Percentiles rank a stretch among this genome's conserved stretches.
Evolutionary conservation across 2,797 vertebrate genomes (phyloP).

Genomic region (Thaleichthys pacificus): DNA sequence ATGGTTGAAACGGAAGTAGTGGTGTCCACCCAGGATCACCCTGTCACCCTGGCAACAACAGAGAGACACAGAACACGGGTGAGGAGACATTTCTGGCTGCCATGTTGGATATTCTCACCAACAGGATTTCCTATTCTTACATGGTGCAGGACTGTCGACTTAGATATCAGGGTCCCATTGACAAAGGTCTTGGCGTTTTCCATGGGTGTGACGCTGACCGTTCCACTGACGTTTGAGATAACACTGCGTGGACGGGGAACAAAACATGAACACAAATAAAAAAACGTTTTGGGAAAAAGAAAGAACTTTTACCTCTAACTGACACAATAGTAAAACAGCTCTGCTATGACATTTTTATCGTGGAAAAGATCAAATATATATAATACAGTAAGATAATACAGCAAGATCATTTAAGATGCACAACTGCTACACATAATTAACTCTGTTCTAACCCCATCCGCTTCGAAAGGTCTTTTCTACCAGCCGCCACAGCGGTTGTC

Average conservation of each 20-base stretch:
- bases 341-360: too few relatives aligned
- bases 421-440: too few relatives aligned
- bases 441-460: too few relatives aligned
- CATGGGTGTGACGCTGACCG: conserved; percentile 81
- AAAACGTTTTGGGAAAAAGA: not conserved
- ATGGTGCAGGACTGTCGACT: conserved; percentile 84
- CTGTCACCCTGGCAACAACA: conserved; percentile 82
- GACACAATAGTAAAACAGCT: not conserved
- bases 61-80: not conserved
- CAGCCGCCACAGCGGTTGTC: not conserved
- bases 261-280: not conserved
- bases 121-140: conserved; percentile 70
- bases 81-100: not conserved
- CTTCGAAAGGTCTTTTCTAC: too few relatives aligned
- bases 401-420: too few relatives aligned
- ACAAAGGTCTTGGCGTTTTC: conserved; percentile 88
- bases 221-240: conserved; percentile 78
- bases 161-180: conserved; percentile 84
- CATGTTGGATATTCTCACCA: not conserved
- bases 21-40: conserved; percentile 93
- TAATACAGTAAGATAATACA: too few relatives aligned
- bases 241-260: conserved; percentile 67
- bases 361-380: too few relatives aligned
- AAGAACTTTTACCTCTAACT: not conserved
- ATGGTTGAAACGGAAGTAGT: conserved; percentile 97